Evolutionary conservation across 2,113 vertebrate species (phyloP).

Genomic region (Pristiophorus japonicus): DNA sequence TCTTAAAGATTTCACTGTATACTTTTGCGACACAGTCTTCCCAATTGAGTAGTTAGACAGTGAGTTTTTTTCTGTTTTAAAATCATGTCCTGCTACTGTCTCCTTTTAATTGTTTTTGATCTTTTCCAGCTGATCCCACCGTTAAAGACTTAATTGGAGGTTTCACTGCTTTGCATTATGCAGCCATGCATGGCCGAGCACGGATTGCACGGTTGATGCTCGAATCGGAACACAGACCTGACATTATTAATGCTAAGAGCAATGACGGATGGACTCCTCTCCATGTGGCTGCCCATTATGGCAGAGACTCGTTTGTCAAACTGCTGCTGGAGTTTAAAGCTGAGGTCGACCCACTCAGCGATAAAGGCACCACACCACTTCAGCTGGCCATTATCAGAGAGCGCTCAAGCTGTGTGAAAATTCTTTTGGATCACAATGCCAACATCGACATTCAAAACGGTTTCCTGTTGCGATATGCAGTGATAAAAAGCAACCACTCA

Average conservation of each 20-base stretch:
- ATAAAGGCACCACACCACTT: conserved; percentile 92
- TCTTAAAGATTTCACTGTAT: background rate
- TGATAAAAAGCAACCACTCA: conserved; percentile 96
- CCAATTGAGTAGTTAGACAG: background rate
- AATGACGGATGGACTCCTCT: conserved; percentile 97
- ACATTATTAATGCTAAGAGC: conserved; percentile 97
- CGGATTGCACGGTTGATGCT: conserved; percentile 91
- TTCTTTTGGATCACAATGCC: conserved; percentile 92
- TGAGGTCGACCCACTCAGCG: conserved; percentile 90
- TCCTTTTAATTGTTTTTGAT: conserved; percentile 14
- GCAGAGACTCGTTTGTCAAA: conserved; percentile 88
- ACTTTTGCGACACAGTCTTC: background rate
- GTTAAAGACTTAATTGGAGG: conserved; percentile 97
- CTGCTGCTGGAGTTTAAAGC: conserved; percentile 95
- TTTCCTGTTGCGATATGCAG: conserved; percentile 90
- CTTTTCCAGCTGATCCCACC: conserved; percentile 78
- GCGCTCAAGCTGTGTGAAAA: conserved; percentile 91
- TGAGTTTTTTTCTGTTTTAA: background rate
- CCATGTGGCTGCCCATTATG: conserved; percentile 94
- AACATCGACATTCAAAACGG: conserved; percentile 98
- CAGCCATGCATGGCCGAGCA: conserved; percentile 93
- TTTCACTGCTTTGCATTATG: conserved; percentile 95
- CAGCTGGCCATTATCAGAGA: conserved; percentile 96
- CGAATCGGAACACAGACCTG: conserved; percentile 81
- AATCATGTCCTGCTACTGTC: background rate